Percentiles rank a stretch among this genome's conserved stretches.
Evolutionary conservation across 2,888 invertebrate genomes (phyloP).

Genomic region (Sinopyrophorus schimmeli): DNA sequence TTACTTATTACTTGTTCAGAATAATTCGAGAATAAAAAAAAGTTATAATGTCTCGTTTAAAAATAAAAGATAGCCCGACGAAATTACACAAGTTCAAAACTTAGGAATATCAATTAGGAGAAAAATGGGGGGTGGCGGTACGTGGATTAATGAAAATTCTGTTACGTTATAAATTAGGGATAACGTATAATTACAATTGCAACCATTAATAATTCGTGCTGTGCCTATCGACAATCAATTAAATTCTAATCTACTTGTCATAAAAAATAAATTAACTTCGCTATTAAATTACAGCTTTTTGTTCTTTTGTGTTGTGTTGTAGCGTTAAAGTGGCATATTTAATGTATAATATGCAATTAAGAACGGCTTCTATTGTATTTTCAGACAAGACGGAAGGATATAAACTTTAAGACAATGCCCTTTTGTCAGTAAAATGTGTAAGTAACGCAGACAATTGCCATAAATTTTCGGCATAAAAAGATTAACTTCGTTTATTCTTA

Average conservation of each 20-base stretch:
- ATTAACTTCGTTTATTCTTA: constrained; percentile 31
- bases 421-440: constrained; percentile 41
- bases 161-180: constrained; percentile 39
- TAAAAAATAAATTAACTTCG: constrained; percentile 37
- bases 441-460: constrained; percentile 31
- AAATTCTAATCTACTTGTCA: constrained; percentile 35
- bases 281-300: constrained; percentile 35
- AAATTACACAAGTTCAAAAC: constrained; percentile 26
- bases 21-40: constrained; percentile 43
- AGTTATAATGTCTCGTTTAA: constrained; percentile 32
- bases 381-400: constrained; percentile 44
- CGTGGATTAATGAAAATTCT: constrained; percentile 40
- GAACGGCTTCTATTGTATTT: constrained; percentile 47
- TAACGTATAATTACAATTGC: constrained; percentile 39
- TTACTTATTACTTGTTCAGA: constrained; percentile 52
- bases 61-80: constrained; percentile 29
- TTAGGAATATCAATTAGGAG: constrained; percentile 33
- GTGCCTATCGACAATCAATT: constrained; percentile 38
- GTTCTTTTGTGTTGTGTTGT: constrained; percentile 41
- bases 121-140: constrained; percentile 34
- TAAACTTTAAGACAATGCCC: constrained; percentile 50
- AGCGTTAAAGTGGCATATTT: constrained; percentile 47
- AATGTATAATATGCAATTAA: constrained; percentile 51
- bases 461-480: constrained; percentile 31
- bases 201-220: constrained; percentile 41